Evolutionary conservation across 2,888 invertebrate species (phyloP), one percentile per base, ranked within the genome.

Genomic region (Lasius platythorax): DNA sequence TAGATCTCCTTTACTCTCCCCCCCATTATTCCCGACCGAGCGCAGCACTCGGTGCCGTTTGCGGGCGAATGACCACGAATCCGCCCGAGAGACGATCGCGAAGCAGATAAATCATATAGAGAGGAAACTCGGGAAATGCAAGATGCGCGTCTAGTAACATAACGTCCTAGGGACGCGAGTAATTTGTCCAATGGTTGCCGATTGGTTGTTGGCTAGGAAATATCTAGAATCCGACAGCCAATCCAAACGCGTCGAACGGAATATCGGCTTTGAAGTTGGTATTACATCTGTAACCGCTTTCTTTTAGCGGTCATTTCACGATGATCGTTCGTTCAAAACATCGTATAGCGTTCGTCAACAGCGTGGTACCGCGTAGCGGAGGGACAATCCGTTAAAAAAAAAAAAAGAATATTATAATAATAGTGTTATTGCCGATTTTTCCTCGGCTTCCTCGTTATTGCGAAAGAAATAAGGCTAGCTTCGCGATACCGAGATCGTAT

Each of bases 1-100:
- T 92, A 92, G 90, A 91, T 91, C 90, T 90, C 90, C 84, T 89
- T 87, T 87, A 85, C 90, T 50, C 40, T 5, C n/a, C 58, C 58
- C 43, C 30, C n/a, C 84, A 88, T 91, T 90, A 89, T 75, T 79
- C 46, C 30, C 15, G 11, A 12, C 66, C 56, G 67, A 75, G 58
- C 40, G 18, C 53, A 84, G 50, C 81, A 76, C 66, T 84, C 68
- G 33, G 63, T 3, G 56, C 43, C 82, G 82, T 18, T 15, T 15
- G 40, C n/a, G 12, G 33, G 40, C 76, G 83, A 83, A 78, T 28
- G 56, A 53, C 18, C 61, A 70, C 85, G 85, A 61, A 64, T 37
- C 33, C 33, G 12, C 37, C 70, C 85, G 85, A 85, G 67, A n/a
- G 12, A 12, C 11, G n/a, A 15, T 4, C 74, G 15, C 37, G 64